phyloP scores from a whole-genome alignment of 2,888 invertebrate species.

The Pachliopta kotzebuea region DNA sequence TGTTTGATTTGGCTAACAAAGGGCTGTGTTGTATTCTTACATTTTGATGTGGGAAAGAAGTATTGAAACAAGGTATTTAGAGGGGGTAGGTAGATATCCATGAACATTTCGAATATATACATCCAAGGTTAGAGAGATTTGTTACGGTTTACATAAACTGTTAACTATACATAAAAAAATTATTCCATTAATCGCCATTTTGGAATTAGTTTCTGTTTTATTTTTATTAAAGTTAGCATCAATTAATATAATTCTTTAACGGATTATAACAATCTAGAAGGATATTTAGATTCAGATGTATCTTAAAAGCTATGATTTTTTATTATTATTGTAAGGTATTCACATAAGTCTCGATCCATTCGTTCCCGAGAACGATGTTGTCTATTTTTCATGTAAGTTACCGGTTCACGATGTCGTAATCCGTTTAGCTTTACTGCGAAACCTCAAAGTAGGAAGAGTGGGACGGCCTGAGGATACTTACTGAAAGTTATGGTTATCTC shows the following conservation, averaged over 20 bases:
- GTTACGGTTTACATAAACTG: constrained; percentile 11
- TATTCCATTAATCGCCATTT: neutral
- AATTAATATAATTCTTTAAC: neutral
- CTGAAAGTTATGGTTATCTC: constrained; percentile 5
- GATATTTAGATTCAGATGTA: neutral
- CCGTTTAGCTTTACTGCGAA: constrained; percentile 44
- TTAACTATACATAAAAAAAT: constrained; percentile 11
- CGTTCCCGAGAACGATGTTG: constrained; percentile 5
- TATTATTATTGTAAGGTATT: neutral
- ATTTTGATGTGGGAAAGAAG: constrained; percentile 21
- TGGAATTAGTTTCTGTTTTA: neutral
- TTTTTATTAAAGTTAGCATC: neutral
- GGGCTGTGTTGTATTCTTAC: neutral
- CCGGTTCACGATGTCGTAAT: constrained; percentile 33
- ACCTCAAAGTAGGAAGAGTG: constrained; percentile 43
- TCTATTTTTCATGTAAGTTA: constrained; percentile 16
- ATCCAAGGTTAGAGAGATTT: constrained; percentile 11
- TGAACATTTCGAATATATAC: neutral
- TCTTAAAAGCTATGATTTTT: neutral
- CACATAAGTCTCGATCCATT: neutral
- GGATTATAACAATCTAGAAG: too few relatives aligned
- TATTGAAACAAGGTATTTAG: neutral
- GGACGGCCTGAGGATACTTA: constrained; percentile 50
- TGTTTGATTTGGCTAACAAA: constrained; percentile 28
- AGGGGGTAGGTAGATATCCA: too few relatives aligned